Percentiles rank a stretch among this genome's conserved stretches.
phyloP scores from a whole-genome alignment of 2,797 vertebrate genomes.

The Typhlichthys eigenmanni region DNA sequence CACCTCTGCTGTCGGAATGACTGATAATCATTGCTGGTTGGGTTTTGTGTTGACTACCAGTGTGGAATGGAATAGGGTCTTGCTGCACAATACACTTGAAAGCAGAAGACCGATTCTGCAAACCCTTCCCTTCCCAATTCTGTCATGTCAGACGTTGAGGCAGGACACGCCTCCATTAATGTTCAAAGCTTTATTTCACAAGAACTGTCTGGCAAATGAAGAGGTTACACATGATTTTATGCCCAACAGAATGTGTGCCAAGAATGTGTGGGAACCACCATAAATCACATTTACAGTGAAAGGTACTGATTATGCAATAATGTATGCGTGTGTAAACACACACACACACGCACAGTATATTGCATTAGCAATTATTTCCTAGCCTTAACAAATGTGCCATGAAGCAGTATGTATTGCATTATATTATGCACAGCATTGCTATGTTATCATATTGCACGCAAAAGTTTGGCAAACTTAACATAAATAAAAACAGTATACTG shows the following conservation, averaged over 20 bases:
- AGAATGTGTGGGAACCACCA: constrained; percentile 57
- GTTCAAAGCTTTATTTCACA: constrained; percentile 61
- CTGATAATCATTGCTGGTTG: constrained; percentile 15
- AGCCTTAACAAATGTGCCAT: too few relatives aligned
- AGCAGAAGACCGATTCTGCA: constrained; percentile 44
- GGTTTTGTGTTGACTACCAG: constrained; percentile 24
- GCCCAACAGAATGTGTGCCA: constrained; percentile 35
- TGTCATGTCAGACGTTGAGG: constrained; percentile 48
- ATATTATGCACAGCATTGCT: too few relatives aligned
- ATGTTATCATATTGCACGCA: too few relatives aligned
- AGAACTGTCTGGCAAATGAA: constrained; percentile 45
- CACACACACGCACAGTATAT: too few relatives aligned
- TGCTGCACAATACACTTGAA: constrained; percentile 22
- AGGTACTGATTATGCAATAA: too few relatives aligned
- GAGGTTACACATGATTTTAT: constrained; percentile 41
- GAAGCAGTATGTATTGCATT: too few relatives aligned
- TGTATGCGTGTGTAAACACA: too few relatives aligned
- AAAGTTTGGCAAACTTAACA: too few relatives aligned
- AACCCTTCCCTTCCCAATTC: constrained; percentile 46
- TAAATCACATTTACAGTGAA: not conserved
- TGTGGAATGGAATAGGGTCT: constrained; percentile 33
- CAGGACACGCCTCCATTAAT: constrained; percentile 55
- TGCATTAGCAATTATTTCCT: too few relatives aligned
- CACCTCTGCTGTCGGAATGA: constrained; percentile 11
- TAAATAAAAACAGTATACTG: too few relatives aligned